Base-by-base conservation (phyloP, 2,113 vertebrate genomes). In the Carassius carassius region DNA sequence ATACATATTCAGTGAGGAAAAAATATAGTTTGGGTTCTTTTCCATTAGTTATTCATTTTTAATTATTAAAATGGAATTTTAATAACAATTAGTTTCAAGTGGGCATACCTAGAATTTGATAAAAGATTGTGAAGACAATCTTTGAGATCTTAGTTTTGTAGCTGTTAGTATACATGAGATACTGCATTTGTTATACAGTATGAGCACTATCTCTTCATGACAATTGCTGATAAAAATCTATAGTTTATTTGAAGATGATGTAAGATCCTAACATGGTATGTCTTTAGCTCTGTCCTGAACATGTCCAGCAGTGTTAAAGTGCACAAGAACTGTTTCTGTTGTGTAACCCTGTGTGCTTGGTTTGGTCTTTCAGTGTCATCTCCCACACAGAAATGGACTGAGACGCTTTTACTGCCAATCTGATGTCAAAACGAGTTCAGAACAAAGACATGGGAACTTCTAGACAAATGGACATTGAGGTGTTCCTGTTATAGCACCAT, bases 371-470 rank as follows among this genome's bases (percentile, higher is more conserved):
- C 37, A 80, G 44, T 82, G 63, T 63, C 35, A 47, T 56, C 74
- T 67, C 78, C 78, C 37, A 78, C 76, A 41, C 82, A 77, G 77
- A 77, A 77, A 60, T 21, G 47, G 70, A 88, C 47, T 78, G 84
- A 76, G 77, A 78, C 77, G 51, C 51, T 58, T 77, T 77, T 73
- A 49, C 67, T 78, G 47, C 78, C 78, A 80, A 41, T 69, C 23
- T 76, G 35, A 35, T 60, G 49, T 60, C 70, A 35, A 74, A 72
- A 78, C 8, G 60, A 37, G 58, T 75, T 70, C 60, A 51, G 47
- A 82, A 47, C 67, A 32, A 51, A 73, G 49, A 60, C n/a, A 49
- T 32, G 41, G 29, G 41, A 56, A 81, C 76, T 74, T 82, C 58
- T 25, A 62, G 56, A 58, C 69, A 51, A 70, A 65, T 12, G 25